Percentiles rank a stretch among this genome's conserved stretches.
phyloP scores from a whole-genome alignment of 2,888 invertebrate species.

The Sinelater perroti region DNA sequence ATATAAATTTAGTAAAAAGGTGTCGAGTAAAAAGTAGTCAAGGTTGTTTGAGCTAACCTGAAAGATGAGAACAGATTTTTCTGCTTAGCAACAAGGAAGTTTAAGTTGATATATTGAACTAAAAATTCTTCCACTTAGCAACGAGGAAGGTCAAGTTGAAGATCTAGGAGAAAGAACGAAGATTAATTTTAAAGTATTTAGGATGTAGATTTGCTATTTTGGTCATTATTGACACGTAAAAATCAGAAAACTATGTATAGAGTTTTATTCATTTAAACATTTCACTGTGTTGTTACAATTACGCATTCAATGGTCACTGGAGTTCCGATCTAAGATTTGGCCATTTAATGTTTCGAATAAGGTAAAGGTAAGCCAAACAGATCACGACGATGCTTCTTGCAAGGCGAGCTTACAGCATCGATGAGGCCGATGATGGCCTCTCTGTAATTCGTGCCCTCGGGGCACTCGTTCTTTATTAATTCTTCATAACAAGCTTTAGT shows the following conservation, averaged over 20 bases:
- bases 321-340: background rate
- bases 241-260: background rate
- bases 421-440: background rate
- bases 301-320: background rate
- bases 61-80: too few species aligned
- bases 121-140: too few species aligned
- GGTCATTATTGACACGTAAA: too few species aligned
- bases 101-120: too few species aligned
- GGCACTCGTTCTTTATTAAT: conserved; percentile 2
- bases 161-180: too few species aligned
- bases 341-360: background rate
- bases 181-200: too few species aligned
- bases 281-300: background rate
- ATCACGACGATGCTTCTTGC: background rate
- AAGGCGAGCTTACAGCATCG: background rate
- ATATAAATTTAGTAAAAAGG: too few species aligned
- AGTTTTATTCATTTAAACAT: background rate
- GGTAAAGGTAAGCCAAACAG: background rate
- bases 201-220: too few species aligned
- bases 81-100: too few species aligned
- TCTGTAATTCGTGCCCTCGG: background rate
- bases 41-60: too few species aligned
- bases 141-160: too few species aligned
- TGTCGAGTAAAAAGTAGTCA: too few species aligned
- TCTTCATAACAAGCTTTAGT: conserved; percentile 1